Evolutionary conservation across 1,140 invertebrate species (phyloP).

Genomic region (Drosophila parabipectinata): DNA sequence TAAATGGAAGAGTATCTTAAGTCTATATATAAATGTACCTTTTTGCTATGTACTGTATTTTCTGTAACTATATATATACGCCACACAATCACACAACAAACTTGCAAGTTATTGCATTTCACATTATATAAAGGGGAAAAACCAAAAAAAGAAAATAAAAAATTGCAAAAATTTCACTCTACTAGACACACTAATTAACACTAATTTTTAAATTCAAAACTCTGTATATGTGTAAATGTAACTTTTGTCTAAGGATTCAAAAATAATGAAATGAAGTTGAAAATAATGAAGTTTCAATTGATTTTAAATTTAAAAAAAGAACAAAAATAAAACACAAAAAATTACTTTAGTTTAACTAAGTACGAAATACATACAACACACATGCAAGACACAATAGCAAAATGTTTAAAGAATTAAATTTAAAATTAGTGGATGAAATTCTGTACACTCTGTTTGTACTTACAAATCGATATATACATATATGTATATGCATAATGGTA

Average conservation of each 20-base stretch:
- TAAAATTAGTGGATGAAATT: constrained; percentile 43
- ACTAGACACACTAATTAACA: constrained; percentile 38
- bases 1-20: constrained; percentile 41
- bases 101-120: constrained; percentile 28
- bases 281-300: constrained; percentile 47
- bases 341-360: constrained; percentile 42
- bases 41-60: constrained; percentile 69
- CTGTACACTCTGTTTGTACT: constrained; percentile 76
- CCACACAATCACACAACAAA: constrained; percentile 11
- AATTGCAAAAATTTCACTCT: constrained; percentile 33
- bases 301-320: constrained; percentile 47
- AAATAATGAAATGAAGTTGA: not conserved
- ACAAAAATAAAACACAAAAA: constrained; percentile 28
- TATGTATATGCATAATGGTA: constrained; percentile 41
- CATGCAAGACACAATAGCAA: constrained; percentile 51
- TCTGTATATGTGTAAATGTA: constrained; percentile 72
- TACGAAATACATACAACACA: constrained; percentile 35
- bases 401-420: constrained; percentile 57
- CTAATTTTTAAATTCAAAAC: constrained; percentile 56
- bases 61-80: constrained; percentile 46
- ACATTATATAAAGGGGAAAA: constrained; percentile 24
- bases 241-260: constrained; percentile 45
- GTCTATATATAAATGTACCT: constrained; percentile 65
- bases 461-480: constrained; percentile 52
- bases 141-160: constrained; percentile 3